These are phyloP conservation scores for Malachius bipustulatus DNA, from an alignment of 2,888 invertebrate genomes.

Conservation along the genomic window DNA sequence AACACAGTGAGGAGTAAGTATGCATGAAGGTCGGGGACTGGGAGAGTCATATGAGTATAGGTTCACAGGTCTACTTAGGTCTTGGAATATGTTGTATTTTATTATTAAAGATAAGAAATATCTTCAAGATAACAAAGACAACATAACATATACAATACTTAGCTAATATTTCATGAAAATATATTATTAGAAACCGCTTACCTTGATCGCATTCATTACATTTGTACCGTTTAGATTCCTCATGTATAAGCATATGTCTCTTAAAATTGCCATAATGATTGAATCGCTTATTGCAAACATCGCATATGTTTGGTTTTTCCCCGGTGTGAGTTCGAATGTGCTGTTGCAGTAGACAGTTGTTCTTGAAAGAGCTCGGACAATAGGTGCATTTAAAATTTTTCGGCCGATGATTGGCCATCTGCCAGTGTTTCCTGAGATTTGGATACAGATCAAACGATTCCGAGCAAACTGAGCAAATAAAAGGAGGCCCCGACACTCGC, in stretches of 20 bases:
- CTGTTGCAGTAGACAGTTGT: not conserved
- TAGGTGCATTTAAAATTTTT: conserved; percentile 2
- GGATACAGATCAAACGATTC: not conserved
- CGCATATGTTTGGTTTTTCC: not conserved
- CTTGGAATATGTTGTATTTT: too few species aligned
- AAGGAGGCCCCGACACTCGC: not conserved
- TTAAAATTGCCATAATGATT: conserved; percentile 3
- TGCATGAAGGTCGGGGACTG: too few species aligned
- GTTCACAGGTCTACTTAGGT: too few species aligned
- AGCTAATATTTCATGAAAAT: too few species aligned
- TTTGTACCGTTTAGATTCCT: not conserved
- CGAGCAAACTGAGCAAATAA: not conserved
- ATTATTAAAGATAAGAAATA: too few species aligned
- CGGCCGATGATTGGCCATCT: not conserved
- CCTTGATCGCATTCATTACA: conserved; percentile 1
- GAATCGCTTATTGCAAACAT: not conserved
- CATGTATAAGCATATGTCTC: not conserved
- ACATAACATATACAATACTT: too few species aligned
- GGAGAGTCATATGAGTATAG: too few species aligned
- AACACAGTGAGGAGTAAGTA: too few species aligned
- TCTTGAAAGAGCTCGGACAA: not conserved
- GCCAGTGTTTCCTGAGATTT: not conserved
- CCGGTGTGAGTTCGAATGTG: conserved; percentile 2
- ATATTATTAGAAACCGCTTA: conserved; percentile 1
- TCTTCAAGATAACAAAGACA: too few species aligned